Conservation (phyloP, 2,797 vertebrate genomes). For the Eulemur coronatus region DNA sequence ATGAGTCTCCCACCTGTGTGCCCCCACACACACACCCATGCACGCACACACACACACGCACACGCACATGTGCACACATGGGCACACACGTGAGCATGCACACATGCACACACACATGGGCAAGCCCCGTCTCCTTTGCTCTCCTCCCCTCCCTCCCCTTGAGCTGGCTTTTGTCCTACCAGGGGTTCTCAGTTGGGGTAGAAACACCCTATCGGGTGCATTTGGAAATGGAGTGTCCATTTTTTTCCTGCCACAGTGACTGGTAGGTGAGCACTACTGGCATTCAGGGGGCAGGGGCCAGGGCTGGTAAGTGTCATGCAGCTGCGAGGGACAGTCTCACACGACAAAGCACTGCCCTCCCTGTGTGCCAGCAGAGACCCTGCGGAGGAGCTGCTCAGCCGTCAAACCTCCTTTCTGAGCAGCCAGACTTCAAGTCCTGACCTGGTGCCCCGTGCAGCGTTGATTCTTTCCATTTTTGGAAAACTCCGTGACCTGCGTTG, state of each 20-base stretch:
- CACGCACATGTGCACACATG: too few relatives aligned
- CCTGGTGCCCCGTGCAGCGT: neutral
- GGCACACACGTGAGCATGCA: neutral
- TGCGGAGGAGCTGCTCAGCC: neutral
- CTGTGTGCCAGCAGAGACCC: rapidly evolving
- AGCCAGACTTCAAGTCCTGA: neutral
- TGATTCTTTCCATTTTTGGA: neutral
- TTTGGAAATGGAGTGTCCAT: neutral
- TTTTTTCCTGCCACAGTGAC: neutral
- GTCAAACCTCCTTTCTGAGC: neutral
- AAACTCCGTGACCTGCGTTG: neutral
- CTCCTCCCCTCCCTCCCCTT: neutral
- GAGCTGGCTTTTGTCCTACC: neutral
- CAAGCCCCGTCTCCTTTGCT: neutral
- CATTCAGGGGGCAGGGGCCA: neutral
- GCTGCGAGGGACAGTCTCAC: neutral
- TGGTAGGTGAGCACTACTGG: neutral
- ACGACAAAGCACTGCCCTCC: neutral
- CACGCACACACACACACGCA: rapidly evolving
- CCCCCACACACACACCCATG: too few relatives aligned
- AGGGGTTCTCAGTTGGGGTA: neutral
- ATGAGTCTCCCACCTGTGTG: neutral
- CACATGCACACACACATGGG: neutral
- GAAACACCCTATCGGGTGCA: neutral
- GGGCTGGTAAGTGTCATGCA: neutral